phyloP scores from a whole-genome alignment of 1,140 invertebrate genomes.

The Drosophila prosaltans region DNA sequence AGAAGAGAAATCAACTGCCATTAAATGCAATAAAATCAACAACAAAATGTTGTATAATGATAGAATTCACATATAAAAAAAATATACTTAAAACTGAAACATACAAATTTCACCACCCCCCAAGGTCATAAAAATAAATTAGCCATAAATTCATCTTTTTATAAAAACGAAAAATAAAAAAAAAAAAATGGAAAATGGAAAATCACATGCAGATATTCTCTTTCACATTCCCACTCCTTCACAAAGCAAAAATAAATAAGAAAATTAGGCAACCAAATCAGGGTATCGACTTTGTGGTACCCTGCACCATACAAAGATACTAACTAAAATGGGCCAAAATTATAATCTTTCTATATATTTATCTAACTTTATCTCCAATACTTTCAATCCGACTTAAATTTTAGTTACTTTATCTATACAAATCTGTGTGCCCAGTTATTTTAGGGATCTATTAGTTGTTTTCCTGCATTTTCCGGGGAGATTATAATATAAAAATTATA shows the following conservation, averaged over 20 bases:
- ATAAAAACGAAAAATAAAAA: not conserved
- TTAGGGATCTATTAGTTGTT: no score
- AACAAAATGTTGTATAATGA: slow-evolving; percentile 21
- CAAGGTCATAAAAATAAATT: slow-evolving; percentile 63
- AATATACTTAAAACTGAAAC: slow-evolving; percentile 30
- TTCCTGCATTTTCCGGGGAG: no score
- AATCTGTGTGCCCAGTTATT: no score
- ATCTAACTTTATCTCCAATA: no score
- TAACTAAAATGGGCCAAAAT: not conserved
- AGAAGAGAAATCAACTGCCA: slow-evolving; percentile 53
- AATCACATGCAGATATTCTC: slow-evolving; percentile 17
- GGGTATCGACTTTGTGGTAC: not conserved
- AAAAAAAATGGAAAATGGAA: slow-evolving; percentile 24
- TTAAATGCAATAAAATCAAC: slow-evolving; percentile 62
- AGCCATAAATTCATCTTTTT: slow-evolving; percentile 43
- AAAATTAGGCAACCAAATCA: not conserved
- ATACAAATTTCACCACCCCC: slow-evolving; percentile 25
- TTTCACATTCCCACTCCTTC: not conserved
- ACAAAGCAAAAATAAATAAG: not conserved
- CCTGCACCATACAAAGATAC: not conserved
- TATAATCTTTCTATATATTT: no score
- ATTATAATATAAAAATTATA: not conserved
- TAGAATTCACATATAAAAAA: slow-evolving; percentile 34
- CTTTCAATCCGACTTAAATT: no score
- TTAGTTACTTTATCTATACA: no score